phyloP scores from a whole-genome alignment of 2,113 vertebrate species.

The Butorides virescens region DNA sequence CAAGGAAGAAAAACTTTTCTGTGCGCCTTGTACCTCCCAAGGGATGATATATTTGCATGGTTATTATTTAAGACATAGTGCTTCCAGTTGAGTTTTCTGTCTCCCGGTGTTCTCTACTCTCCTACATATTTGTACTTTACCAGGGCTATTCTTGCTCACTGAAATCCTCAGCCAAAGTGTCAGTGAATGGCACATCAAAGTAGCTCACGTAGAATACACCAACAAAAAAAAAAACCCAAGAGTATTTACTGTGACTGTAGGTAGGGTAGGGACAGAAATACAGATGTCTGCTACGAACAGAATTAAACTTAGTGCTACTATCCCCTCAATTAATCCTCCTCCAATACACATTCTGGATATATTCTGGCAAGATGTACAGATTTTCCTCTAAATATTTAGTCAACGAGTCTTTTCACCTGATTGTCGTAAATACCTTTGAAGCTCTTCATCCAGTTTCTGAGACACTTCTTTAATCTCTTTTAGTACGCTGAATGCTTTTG shows the following conservation, averaged over 20 bases:
- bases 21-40: not conserved
- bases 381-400: not conserved
- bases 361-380: not conserved
- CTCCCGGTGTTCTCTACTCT: not conserved
- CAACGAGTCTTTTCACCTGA: not conserved
- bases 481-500: not conserved
- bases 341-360: not conserved
- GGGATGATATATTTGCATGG: not conserved
- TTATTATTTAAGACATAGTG: not conserved
- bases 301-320: not conserved
- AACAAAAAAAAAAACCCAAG: not conserved
- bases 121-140: not conserved
- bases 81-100: not conserved
- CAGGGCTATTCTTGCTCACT: not conserved
- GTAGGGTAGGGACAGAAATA: not conserved
- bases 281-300: not conserved
- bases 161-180: not conserved
- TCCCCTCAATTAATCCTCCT: not conserved
- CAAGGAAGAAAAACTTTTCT: not conserved
- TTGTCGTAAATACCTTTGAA: constrained; percentile 64
- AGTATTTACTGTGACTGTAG: not conserved
- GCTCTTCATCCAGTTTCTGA: constrained; percentile 28
- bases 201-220: not conserved
- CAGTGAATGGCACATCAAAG: not conserved
- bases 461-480: constrained; percentile 37